phyloP scores from a whole-genome alignment of 2,113 vertebrate species.

The Brevimyrus niger region DNA sequence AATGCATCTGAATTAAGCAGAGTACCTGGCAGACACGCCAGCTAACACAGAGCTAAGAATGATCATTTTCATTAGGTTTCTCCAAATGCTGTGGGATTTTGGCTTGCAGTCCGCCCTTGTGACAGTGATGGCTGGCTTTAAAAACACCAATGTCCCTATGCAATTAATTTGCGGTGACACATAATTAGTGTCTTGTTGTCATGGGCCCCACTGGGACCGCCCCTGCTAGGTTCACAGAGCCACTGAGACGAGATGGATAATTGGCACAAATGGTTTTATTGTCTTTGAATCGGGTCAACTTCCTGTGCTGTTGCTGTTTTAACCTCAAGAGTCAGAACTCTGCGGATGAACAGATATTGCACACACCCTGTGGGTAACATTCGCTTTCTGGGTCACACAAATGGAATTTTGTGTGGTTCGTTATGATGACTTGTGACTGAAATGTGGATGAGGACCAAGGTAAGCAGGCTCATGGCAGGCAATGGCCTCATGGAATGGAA shows the following conservation, averaged over 20 bases:
- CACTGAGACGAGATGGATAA: not conserved
- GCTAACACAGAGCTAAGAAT: not conserved
- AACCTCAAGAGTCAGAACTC: conserved; percentile 14
- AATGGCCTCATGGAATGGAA: conserved; percentile 23
- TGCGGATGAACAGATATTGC: not conserved
- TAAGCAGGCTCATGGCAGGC: conserved; percentile 17
- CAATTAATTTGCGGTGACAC: not conserved
- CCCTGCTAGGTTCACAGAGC: not conserved
- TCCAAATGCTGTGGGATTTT: not conserved
- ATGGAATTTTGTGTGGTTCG: conserved; percentile 9
- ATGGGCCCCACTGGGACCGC: not conserved
- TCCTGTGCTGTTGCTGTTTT: conserved; percentile 24
- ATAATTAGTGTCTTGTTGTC: not conserved
- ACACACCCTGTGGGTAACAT: not conserved
- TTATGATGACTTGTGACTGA: not conserved
- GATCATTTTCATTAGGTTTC: not conserved
- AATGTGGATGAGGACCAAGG: conserved; percentile 27
- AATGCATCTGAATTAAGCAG: not conserved
- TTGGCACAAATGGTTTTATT: conserved; percentile 9
- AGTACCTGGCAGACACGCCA: not conserved
- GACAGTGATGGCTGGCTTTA: not conserved
- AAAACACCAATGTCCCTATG: not conserved
- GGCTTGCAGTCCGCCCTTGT: not conserved
- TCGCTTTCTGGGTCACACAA: not conserved
- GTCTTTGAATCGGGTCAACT: conserved; percentile 18